Percentiles rank a stretch among this genome's conserved stretches.
Evolutionary conservation across 2,888 invertebrate genomes (phyloP).

Genomic region (Apotomis turbidana): DNA sequence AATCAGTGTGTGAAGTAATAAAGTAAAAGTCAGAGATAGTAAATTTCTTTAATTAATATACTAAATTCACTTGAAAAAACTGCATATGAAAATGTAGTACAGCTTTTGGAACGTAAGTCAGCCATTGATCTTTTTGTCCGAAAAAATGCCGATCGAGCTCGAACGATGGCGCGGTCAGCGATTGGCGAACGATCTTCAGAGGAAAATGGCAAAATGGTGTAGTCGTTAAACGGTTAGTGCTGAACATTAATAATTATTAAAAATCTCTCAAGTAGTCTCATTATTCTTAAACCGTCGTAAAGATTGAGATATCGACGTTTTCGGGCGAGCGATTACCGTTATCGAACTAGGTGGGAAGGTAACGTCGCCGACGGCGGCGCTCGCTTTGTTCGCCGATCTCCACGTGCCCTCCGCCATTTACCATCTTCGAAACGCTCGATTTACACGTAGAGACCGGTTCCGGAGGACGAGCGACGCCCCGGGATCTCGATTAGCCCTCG

Average conservation of each 20-base stretch:
- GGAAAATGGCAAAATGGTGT: conserved; percentile 78
- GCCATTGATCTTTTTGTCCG: conserved; percentile 60
- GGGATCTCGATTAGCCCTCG: conserved; percentile 42
- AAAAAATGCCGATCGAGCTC: conserved; percentile 58
- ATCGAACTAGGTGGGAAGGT: conserved; percentile 59
- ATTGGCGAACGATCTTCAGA: conserved; percentile 57
- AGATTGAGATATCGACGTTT: conserved; percentile 44
- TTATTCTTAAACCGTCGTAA: conserved; percentile 40
- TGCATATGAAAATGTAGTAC: not conserved
- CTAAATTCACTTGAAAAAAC: not conserved
- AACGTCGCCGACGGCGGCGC: conserved; percentile 62
- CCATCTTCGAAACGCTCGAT: conserved; percentile 51
- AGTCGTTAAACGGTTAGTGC: conserved; percentile 73
- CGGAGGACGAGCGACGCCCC: conserved; percentile 33
- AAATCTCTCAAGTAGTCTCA: conserved; percentile 43
- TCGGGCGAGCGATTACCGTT: conserved; percentile 54
- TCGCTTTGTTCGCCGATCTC: conserved; percentile 82
- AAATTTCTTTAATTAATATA: not conserved
- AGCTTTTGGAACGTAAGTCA: conserved; percentile 53
- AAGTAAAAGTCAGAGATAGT: not conserved
- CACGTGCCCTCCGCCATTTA: conserved; percentile 83
- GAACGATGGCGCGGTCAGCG: conserved; percentile 57
- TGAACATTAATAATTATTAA: conserved; percentile 41
- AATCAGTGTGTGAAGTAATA: not conserved
- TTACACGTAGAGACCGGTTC: conserved; percentile 39